A percentile compares a stretch with the other conserved stretches of the same genome.
phyloP scores from a whole-genome alignment of 2,797 vertebrate genomes.

The Rhinella marina region DNA sequence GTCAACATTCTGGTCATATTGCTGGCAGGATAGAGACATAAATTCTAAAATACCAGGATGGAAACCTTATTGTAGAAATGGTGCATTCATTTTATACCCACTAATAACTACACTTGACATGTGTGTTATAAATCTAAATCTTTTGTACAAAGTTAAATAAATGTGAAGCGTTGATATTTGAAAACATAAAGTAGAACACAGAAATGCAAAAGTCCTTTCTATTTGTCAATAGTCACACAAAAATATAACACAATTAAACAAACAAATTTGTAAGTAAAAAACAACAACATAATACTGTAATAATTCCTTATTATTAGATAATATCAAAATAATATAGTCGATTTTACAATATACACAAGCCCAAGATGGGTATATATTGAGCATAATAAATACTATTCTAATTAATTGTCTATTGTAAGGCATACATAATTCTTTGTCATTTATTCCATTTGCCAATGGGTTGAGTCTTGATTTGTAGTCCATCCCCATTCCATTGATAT shows the following conservation, averaged over 20 bases:
- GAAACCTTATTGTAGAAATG: constrained; percentile 42
- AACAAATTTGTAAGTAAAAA: too few species aligned
- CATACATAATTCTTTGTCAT: too few species aligned
- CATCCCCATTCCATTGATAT: too few species aligned
- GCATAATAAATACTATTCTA: too few species aligned
- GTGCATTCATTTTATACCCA: constrained; percentile 27
- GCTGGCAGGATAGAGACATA: constrained; percentile 10
- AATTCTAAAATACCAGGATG: constrained; percentile 12
- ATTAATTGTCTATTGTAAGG: too few species aligned
- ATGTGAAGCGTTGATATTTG: constrained; percentile 16
- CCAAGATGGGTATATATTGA: too few species aligned
- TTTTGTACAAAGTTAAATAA: neutral
- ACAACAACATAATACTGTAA: too few species aligned
- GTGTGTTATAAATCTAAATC: constrained; percentile 27
- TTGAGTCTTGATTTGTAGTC: too few species aligned
- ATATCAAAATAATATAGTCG: too few species aligned
- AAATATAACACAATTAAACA: neutral
- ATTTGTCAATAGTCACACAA: neutral
- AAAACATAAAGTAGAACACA: neutral
- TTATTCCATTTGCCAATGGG: too few species aligned
- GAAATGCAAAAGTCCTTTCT: neutral
- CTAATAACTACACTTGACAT: constrained; percentile 31
- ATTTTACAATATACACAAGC: too few species aligned
- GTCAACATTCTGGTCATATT: constrained; percentile 49
- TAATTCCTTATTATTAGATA: too few species aligned